Percentiles rank a stretch among this genome's conserved stretches.
Conservation (phyloP, 2,888 invertebrate genomes). For the Eremobia ochroleuca region DNA sequence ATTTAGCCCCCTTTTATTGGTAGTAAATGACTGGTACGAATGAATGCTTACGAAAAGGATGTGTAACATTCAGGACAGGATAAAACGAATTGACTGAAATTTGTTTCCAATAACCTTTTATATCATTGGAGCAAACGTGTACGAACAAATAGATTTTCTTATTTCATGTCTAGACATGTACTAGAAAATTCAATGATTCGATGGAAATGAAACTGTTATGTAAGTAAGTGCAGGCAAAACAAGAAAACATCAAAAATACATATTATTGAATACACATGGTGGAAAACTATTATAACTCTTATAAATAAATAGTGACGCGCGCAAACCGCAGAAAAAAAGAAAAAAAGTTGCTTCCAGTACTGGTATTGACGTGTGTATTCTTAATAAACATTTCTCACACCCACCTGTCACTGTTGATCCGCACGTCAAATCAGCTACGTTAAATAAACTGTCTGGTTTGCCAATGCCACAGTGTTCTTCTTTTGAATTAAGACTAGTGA, state of each 20-base stretch:
- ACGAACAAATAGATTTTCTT: not conserved
- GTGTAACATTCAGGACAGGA: not conserved
- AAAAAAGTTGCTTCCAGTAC: too few relatives aligned
- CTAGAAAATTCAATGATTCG: slow-evolving; percentile 22
- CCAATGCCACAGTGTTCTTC: too few relatives aligned
- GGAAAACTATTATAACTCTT: slow-evolving; percentile 17
- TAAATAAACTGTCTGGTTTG: too few relatives aligned
- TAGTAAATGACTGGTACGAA: too few relatives aligned
- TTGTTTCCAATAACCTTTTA: not conserved
- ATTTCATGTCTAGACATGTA: slow-evolving; percentile 9
- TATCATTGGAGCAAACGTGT: not conserved
- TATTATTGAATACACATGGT: slow-evolving; percentile 33
- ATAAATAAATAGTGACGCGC: slow-evolving; percentile 45
- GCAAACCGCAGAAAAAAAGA: slow-evolving; percentile 28
- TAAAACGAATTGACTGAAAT: not conserved
- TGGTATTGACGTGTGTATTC: too few relatives aligned
- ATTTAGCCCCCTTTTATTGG: not conserved
- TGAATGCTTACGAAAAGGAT: not conserved
- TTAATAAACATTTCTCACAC: too few relatives aligned
- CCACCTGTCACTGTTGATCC: too few relatives aligned
- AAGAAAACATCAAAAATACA: slow-evolving; percentile 32
- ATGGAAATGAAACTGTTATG: slow-evolving; percentile 31
- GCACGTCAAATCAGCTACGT: too few relatives aligned
- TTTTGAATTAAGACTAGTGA: too few relatives aligned
- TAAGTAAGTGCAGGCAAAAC: slow-evolving; percentile 19